Evolutionary conservation across 2,113 vertebrate species (phyloP).

Genomic region (Scolopax mira): DNA sequence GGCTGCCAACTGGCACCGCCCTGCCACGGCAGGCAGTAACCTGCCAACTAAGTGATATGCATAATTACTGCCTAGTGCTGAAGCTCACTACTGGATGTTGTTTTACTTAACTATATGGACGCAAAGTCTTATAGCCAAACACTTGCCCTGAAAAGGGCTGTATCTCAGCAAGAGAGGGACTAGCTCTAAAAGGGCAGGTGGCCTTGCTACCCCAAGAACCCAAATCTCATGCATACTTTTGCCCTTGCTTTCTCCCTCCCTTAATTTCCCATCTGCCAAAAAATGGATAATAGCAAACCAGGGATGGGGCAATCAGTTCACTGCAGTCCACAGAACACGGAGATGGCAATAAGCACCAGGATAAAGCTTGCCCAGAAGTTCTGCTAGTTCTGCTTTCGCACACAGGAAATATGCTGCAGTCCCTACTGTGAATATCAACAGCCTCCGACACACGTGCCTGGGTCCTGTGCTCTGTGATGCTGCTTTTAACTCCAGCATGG

Average conservation of each 20-base stretch:
- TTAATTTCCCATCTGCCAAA: not conserved
- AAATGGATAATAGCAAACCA: not conserved
- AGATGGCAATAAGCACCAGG: not conserved
- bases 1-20: not conserved
- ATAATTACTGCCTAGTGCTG: not conserved
- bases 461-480: not conserved
- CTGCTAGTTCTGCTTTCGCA: slow-evolving; percentile 16
- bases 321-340: not conserved
- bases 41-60: not conserved
- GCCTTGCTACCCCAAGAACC: not conserved
- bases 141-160: not conserved
- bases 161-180: not conserved
- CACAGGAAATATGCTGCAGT: not conserved
- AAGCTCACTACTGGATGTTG: not conserved
- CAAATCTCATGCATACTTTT: not conserved
- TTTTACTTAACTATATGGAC: not conserved
- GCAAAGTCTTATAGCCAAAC: not conserved
- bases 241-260: not conserved
- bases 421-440: not conserved
- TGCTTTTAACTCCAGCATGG: not conserved
- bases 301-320: not conserved
- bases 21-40: not conserved
- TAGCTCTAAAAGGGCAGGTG: not conserved
- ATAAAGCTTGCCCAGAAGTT: not conserved
- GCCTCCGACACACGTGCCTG: not conserved